Evolutionary conservation across 2,888 invertebrate species (phyloP).

Genomic region (Melieria picta): DNA sequence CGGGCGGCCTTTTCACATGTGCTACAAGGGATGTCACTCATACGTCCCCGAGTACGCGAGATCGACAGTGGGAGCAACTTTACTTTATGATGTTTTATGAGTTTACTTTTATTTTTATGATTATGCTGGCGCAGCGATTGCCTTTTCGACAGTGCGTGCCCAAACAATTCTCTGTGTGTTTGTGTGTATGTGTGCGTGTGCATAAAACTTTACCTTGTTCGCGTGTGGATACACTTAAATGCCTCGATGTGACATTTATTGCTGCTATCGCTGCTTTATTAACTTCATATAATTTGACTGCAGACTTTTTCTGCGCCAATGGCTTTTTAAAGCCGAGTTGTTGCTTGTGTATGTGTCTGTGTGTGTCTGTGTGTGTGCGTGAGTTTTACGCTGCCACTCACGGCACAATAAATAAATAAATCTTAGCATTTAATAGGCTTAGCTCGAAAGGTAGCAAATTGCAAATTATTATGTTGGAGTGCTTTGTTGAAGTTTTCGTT

Average conservation of each 20-base stretch:
- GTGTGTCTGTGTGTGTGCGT: background rate
- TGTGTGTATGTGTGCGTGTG: background rate
- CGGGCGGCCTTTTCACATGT: too few species aligned
- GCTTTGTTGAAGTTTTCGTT: too few species aligned
- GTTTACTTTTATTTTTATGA: constrained; percentile 32
- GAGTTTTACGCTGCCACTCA: background rate
- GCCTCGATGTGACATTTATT: constrained; percentile 27
- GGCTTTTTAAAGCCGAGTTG: background rate
- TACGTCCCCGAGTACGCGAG: too few species aligned
- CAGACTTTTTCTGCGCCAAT: background rate
- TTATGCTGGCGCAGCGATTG: constrained; percentile 18
- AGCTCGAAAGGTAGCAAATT: too few species aligned
- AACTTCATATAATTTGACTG: constrained; percentile 23
- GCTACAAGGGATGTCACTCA: too few species aligned
- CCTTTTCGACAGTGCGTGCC: constrained; percentile 21
- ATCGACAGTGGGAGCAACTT: background rate
- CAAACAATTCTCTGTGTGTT: constrained; percentile 16
- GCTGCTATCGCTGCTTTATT: constrained; percentile 24
- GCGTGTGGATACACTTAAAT: constrained; percentile 6
- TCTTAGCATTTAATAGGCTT: too few species aligned
- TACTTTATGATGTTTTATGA: constrained; percentile 22
- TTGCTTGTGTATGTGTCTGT: background rate
- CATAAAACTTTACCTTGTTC: background rate
- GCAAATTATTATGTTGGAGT: too few species aligned
- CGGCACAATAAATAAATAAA: background rate